Conservation (phyloP, 2,888 invertebrate species). For the Sphaerophoria rueppellii region DNA sequence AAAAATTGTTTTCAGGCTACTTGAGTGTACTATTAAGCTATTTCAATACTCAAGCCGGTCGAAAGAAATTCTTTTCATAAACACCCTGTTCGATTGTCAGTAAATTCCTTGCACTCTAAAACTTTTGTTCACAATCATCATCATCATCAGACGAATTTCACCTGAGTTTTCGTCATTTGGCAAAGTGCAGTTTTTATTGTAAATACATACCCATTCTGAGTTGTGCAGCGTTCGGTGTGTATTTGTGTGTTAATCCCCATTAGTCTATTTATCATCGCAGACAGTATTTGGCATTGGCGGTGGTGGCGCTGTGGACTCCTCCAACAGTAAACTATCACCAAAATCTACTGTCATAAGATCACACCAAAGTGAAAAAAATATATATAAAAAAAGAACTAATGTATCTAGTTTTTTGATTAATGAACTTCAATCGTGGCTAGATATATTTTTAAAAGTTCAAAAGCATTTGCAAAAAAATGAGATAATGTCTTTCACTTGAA, state of each 20-base stretch:
- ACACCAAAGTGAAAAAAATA: background rate
- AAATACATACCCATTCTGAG: slow-evolving; percentile 59
- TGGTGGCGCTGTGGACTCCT: background rate
- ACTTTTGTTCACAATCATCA: slow-evolving; percentile 14
- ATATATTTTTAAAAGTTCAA: slow-evolving; percentile 46
- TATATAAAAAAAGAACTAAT: slow-evolving; percentile 2
- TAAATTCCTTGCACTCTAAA: background rate
- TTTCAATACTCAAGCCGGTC: too few relatives aligned
- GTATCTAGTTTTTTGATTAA: slow-evolving; percentile 58
- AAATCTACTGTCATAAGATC: slow-evolving; percentile 59
- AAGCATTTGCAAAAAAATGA: slow-evolving; percentile 8
- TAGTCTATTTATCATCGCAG: slow-evolving; percentile 39
- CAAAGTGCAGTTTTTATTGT: slow-evolving; percentile 68
- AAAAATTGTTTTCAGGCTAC: too few relatives aligned
- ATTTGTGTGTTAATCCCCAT: slow-evolving; percentile 47
- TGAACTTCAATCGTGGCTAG: slow-evolving; percentile 43
- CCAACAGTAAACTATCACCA: slow-evolving; percentile 16
- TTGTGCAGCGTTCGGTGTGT: slow-evolving; percentile 14
- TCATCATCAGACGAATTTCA: slow-evolving; percentile 42
- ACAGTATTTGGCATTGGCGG: background rate
- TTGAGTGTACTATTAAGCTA: too few relatives aligned
- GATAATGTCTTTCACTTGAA: slow-evolving; percentile 41
- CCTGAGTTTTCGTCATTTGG: slow-evolving; percentile 65
- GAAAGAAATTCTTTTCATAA: background rate
- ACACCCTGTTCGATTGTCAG: background rate